These are phyloP conservation scores for Scaptomyza reducta DNA, from an alignment of 2,888 invertebrate species.

Conservation along the genomic window DNA sequence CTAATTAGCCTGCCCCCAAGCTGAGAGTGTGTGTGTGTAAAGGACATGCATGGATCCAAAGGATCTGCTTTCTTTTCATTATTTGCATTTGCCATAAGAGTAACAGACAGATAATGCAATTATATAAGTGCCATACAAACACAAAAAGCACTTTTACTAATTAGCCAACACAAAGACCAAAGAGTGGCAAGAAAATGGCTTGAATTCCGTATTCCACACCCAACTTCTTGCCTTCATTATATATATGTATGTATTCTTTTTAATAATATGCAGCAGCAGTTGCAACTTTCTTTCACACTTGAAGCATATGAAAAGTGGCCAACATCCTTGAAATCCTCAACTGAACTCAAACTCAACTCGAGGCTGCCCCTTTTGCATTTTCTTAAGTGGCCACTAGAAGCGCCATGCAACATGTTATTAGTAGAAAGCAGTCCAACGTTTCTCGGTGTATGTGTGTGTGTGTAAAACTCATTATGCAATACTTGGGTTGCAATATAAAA, in stretches of 20 bases:
- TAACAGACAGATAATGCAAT: slow-evolving; percentile 74
- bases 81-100: slow-evolving; percentile 71
- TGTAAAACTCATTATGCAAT: slow-evolving; percentile 59
- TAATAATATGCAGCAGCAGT: slow-evolving; percentile 28
- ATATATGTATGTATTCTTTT: not conserved
- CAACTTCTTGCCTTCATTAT: not conserved
- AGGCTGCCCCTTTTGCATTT: slow-evolving; percentile 31
- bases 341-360: not conserved
- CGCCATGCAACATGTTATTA: slow-evolving; percentile 47
- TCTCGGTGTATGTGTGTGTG: slow-evolving; percentile 13
- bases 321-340: slow-evolving; percentile 24
- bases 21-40: slow-evolving; percentile 16
- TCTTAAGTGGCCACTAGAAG: slow-evolving; percentile 61
- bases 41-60: slow-evolving; percentile 49
- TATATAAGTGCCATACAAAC: slow-evolving; percentile 65
- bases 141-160: slow-evolving; percentile 74
- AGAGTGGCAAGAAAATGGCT: slow-evolving; percentile 53
- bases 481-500: slow-evolving; percentile 25
- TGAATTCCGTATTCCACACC: not conserved
- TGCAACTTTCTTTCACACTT: slow-evolving; percentile 64
- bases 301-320: slow-evolving; percentile 20
- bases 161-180: slow-evolving; percentile 62
- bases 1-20: slow-evolving; percentile 66
- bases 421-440: slow-evolving; percentile 14
- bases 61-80: slow-evolving; percentile 69